Evolutionary conservation across 2,888 invertebrate species (phyloP).

Genomic region (Myopa testacea): DNA sequence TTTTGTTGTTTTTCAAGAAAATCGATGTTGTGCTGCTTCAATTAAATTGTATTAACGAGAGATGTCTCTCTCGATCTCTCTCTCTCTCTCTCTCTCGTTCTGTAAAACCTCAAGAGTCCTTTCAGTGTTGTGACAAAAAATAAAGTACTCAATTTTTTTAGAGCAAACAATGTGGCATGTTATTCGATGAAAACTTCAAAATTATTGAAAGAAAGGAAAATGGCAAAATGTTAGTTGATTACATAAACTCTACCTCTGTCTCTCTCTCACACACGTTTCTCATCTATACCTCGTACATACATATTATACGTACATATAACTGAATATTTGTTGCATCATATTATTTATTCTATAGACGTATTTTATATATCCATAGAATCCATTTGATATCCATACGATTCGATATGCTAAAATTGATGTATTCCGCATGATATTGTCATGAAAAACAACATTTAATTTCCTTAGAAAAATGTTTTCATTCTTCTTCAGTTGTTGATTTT

Average conservation of each 20-base stretch:
- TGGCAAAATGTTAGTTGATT: not conserved
- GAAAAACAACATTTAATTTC: too few relatives aligned
- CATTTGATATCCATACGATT: too few relatives aligned
- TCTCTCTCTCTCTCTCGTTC: not conserved
- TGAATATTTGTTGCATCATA: too few relatives aligned
- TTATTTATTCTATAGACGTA: too few relatives aligned
- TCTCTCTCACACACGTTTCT: not conserved
- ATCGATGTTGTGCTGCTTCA: not conserved
- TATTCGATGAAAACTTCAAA: not conserved
- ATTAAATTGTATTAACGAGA: too few relatives aligned
- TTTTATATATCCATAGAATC: too few relatives aligned
- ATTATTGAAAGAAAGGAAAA: not conserved
- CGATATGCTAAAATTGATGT: too few relatives aligned
- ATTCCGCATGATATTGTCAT: too few relatives aligned
- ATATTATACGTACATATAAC: too few relatives aligned
- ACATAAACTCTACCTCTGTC: not conserved
- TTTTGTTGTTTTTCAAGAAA: not conserved
- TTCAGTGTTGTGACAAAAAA: conserved; percentile 7
- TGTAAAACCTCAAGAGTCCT: not conserved
- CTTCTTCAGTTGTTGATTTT: not conserved
- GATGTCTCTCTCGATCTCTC: too few relatives aligned
- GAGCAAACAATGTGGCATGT: conserved; percentile 4
- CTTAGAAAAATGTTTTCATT: not conserved
- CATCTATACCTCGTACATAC: too few relatives aligned
- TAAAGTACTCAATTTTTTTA: not conserved